Conservation (phyloP, 2,113 vertebrate species). For the Argyrosomus japonicus region DNA sequence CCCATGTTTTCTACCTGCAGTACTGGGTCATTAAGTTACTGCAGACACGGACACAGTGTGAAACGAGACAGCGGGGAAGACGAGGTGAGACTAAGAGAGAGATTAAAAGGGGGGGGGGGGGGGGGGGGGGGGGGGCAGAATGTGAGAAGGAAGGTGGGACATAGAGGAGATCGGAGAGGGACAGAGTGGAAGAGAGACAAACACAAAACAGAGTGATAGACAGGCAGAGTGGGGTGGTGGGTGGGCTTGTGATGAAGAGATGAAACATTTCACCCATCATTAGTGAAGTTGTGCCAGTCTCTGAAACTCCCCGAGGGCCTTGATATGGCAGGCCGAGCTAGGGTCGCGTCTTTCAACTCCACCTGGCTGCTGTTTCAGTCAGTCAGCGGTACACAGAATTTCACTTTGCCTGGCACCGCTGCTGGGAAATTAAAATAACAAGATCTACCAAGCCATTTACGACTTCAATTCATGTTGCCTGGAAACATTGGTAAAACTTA, state of each 20-base stretch:
- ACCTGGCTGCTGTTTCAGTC: constrained; percentile 70
- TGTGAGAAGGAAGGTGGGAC: constrained; percentile 8
- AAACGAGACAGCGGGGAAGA: constrained; percentile 10
- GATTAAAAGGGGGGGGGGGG: background rate
- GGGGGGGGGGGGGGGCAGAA: background rate
- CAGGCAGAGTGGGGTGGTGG: constrained; percentile 30
- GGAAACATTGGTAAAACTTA: constrained; percentile 14
- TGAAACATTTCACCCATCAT: constrained; percentile 72
- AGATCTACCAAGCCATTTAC: constrained; percentile 24
- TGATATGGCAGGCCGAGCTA: constrained; percentile 37
- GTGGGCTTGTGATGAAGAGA: constrained; percentile 60
- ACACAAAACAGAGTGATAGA: background rate
- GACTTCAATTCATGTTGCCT: background rate
- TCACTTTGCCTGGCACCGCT: constrained; percentile 24
- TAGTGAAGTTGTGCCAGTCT: constrained; percentile 63
- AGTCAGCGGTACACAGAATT: constrained; percentile 30
- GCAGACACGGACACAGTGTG: constrained; percentile 20
- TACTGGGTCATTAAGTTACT: constrained; percentile 40
- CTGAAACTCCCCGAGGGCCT: constrained; percentile 40
- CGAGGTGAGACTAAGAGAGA: background rate
- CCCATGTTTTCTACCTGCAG: constrained; percentile 30
- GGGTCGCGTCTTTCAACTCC: constrained; percentile 59
- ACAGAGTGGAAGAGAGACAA: constrained; percentile 3
- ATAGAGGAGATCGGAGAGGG: constrained; percentile 7
- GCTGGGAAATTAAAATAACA: constrained; percentile 33